phyloP scores from a whole-genome alignment of 2,888 invertebrate species.

The Drosophila prostipennis region DNA sequence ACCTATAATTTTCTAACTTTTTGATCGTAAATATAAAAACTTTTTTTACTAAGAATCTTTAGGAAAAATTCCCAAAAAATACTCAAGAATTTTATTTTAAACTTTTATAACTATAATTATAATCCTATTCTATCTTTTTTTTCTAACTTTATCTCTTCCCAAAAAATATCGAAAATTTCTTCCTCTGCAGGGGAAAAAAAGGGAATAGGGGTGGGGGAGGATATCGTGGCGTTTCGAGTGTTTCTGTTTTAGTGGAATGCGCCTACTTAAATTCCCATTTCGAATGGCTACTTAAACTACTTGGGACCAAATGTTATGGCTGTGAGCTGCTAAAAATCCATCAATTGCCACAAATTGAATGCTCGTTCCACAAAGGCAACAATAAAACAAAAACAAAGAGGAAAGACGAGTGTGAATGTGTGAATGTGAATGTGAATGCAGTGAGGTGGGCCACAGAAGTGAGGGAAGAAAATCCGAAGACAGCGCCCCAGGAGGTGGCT shows the following conservation, averaged over 20 bases:
- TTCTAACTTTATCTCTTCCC: no score
- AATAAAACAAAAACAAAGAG: constrained; percentile 20
- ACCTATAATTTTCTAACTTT: no score
- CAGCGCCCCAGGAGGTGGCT: constrained; percentile 25
- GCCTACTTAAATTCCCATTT: constrained; percentile 64
- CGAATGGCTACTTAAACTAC: constrained; percentile 71
- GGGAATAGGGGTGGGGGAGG: neutral
- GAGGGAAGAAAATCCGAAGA: neutral
- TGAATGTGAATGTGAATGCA: constrained; percentile 15
- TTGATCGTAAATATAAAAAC: no score
- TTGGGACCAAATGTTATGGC: constrained; percentile 53
- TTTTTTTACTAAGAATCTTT: no score
- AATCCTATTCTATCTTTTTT: no score
- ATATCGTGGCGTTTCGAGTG: constrained; percentile 5
- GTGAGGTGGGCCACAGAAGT: neutral
- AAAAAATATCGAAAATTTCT: neutral
- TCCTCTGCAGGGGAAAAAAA: neutral
- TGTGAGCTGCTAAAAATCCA: constrained; percentile 60
- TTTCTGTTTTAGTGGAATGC: constrained; percentile 54
- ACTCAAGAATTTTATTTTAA: no score
- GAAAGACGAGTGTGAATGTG: constrained; percentile 1
- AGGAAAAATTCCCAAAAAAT: no score
- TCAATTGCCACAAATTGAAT: constrained; percentile 62
- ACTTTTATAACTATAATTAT: no score
- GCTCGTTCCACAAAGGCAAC: constrained; percentile 26